Conservation (phyloP, 2,888 invertebrate species). For the Cecidostiba fungosa region DNA sequence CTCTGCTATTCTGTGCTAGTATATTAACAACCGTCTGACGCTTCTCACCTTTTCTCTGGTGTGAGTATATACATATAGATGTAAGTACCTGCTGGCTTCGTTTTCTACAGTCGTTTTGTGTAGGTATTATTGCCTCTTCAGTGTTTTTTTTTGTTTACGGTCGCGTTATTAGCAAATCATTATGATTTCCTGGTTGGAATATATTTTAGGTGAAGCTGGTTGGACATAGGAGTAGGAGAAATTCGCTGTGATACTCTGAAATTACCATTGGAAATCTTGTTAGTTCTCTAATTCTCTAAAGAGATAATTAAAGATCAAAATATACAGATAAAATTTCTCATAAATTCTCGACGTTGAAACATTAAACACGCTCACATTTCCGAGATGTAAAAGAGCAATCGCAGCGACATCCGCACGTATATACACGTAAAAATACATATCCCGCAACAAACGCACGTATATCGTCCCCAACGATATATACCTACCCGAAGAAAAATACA, state of each 20-base stretch:
- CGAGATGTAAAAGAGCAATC: neutral
- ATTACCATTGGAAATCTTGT: neutral
- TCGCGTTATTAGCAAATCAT: conserved; percentile 35
- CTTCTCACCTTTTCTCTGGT: conserved; percentile 6
- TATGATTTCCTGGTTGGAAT: conserved; percentile 13
- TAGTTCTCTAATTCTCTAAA: neutral
- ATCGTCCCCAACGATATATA: neutral
- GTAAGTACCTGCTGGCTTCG: neutral
- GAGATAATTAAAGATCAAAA: no score
- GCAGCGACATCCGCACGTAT: neutral
- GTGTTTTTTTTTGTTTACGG: neutral
- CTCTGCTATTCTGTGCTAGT: neutral
- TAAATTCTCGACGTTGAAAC: neutral
- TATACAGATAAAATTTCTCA: no score
- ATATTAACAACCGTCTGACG: conserved; percentile 39
- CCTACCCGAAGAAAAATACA: neutral
- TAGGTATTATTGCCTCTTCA: conserved; percentile 34
- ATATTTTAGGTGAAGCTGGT: neutral
- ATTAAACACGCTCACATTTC: neutral
- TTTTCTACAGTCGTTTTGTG: neutral
- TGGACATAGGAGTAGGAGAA: conserved; percentile 16
- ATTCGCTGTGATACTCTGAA: neutral
- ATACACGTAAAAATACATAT: neutral
- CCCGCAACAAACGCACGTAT: neutral
- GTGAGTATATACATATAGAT: neutral